phyloP scores from a whole-genome alignment of 1,140 invertebrate species.

The Drosophila virilis region DNA sequence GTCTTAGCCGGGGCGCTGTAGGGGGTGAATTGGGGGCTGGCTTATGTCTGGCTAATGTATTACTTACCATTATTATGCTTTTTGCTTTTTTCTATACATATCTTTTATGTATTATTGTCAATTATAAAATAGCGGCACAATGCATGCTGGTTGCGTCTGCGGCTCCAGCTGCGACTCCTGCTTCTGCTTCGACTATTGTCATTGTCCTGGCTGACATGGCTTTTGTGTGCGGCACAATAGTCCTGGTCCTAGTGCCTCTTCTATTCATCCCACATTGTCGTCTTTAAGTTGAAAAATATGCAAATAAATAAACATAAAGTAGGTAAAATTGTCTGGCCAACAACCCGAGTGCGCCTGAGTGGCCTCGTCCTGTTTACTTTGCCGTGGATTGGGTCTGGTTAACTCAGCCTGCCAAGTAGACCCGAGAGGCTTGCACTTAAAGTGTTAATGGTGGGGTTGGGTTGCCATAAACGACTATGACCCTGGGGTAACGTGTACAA shows the following conservation, averaged over 20 bases:
- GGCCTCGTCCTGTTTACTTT: conserved; percentile 44
- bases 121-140: conserved; percentile 75
- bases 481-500: conserved; percentile 60
- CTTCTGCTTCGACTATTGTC: conserved; percentile 58
- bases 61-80: conserved; percentile 80
- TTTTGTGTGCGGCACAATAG: conserved; percentile 47
- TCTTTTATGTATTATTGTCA: conserved; percentile 80
- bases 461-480: conserved; percentile 46
- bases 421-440: conserved; percentile 58
- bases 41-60: conserved; percentile 80
- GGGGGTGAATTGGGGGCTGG: conserved; percentile 26
- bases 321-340: conserved; percentile 82
- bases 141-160: conserved; percentile 47
- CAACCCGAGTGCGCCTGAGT: conserved; percentile 63
- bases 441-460: conserved; percentile 64
- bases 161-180: conserved; percentile 20
- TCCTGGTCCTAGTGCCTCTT: conserved; percentile 38
- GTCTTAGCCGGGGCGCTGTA: conserved; percentile 5
- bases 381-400: conserved; percentile 25
- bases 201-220: conserved; percentile 45
- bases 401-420: conserved; percentile 58
- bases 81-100: conserved; percentile 68
- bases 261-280: conserved; percentile 62
- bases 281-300: conserved; percentile 82
- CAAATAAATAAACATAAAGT: conserved; percentile 81